Evolutionary conservation across 2,797 vertebrate species (phyloP), one percentile per base, ranked within the genome.

Genomic region (Notolepis coatsorum): DNA sequence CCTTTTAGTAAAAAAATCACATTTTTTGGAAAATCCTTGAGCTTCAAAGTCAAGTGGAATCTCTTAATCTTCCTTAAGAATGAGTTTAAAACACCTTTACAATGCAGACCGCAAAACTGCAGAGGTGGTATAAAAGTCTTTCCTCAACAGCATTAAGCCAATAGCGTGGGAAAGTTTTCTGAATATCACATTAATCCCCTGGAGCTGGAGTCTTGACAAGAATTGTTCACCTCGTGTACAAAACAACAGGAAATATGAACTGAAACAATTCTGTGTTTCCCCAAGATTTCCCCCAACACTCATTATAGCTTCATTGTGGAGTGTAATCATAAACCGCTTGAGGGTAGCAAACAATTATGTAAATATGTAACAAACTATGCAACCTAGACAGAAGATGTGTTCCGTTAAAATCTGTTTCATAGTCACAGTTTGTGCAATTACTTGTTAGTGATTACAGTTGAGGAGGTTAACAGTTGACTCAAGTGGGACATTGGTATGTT

Each of bases 21-120:
- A 1, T 84, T 72, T 86, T 85, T 89, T 82, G 81, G 72, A 88
- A 88, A 59, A 80, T 66, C 25, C 72, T 42, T 7, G 3, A 63
- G 75, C 83, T 84, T 88, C 77, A 80, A 84, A 88, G 82, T 84
- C 60, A 80, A 85, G 75, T 66, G 67, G 50, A 75, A 63, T 79
- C 5, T 9, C n/a, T 54, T 86, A 86, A 90, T 84, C 84, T 82
- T 68, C 47, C 64, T 51, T 24, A 66, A 39, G 72, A 79, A 63
- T 28, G 69, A 68, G 41, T 77, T 80, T 72, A 78, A 38, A 59
- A 64, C 81, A 71, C 59, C 81, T 75, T n/a, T n/a, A n/a, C n/a
- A 24, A 37, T 68, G 77, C 65, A 50, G 59, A 71, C 47, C 53
- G 65, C 15, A 68, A 73, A 72, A 39, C 56, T 50, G 68, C 75